Evolutionary conservation across 2,797 vertebrate species (phyloP).

Genomic region (Megaceryle alcyon): DNA sequence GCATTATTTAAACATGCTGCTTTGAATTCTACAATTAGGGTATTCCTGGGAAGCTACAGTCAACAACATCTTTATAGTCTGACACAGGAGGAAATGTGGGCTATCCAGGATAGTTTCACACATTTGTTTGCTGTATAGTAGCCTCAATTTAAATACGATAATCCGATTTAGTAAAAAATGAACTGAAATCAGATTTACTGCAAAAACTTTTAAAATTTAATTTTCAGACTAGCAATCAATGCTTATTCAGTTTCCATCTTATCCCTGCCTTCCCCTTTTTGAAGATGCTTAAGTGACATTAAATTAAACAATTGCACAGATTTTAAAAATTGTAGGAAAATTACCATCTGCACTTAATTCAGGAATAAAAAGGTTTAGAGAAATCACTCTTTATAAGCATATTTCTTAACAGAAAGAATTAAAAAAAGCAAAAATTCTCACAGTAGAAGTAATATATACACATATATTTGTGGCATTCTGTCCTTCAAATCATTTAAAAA

Average conservation of each 20-base stretch:
- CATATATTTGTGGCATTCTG: constrained; percentile 45
- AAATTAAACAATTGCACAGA: constrained; percentile 79
- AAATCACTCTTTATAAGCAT: constrained; percentile 65
- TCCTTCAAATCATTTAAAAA: constrained; percentile 68
- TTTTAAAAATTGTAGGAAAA: constrained; percentile 75
- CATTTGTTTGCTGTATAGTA: constrained; percentile 21
- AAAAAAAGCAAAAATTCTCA: constrained; percentile 61
- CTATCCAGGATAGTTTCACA: constrained; percentile 54
- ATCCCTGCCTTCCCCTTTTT: constrained; percentile 71
- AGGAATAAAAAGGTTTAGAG: constrained; percentile 70
- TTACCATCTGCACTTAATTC: constrained; percentile 75
- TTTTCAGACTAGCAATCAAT: constrained; percentile 79
- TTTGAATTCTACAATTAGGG: constrained; percentile 33
- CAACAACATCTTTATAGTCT: neutral
- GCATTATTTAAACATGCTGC: constrained; percentile 74
- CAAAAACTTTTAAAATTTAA: constrained; percentile 77
- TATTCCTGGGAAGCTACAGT: constrained; percentile 56
- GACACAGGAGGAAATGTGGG: constrained; percentile 41
- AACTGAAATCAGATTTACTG: constrained; percentile 76
- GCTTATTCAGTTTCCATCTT: constrained; percentile 77
- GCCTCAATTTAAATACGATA: constrained; percentile 76
- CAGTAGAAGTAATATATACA: constrained; percentile 36
- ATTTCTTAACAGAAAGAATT: constrained; percentile 70
- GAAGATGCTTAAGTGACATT: constrained; percentile 76
- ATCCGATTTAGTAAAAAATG: constrained; percentile 76